phyloP scores from a whole-genome alignment of 2,888 invertebrate genomes.

The Sturmia bella region DNA sequence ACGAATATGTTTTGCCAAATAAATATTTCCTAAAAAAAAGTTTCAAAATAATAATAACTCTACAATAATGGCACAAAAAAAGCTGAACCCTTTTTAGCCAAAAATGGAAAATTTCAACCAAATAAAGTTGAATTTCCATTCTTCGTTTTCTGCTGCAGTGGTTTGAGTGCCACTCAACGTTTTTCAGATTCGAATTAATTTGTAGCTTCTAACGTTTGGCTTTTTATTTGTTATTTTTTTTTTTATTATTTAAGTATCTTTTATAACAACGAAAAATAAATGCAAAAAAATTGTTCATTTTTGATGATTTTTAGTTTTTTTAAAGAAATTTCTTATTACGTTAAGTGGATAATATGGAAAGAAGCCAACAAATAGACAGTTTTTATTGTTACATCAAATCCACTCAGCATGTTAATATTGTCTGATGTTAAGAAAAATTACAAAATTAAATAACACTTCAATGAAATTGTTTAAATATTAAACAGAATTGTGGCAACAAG shows the following conservation, averaged over 20 bases:
- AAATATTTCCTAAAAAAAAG: constrained; percentile 36
- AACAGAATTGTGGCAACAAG: background rate
- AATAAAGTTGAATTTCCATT: constrained; percentile 45
- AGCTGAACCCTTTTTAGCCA: constrained; percentile 63
- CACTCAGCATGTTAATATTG: constrained; percentile 54
- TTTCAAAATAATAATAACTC: constrained; percentile 57
- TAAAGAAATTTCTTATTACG: constrained; percentile 75
- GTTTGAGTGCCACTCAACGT: constrained; percentile 58
- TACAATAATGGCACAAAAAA: constrained; percentile 40
- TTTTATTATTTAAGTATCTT: constrained; percentile 16
- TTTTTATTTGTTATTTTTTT: constrained; percentile 21
- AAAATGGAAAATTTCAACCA: constrained; percentile 51
- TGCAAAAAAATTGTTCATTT: constrained; percentile 42
- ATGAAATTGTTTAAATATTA: constrained; percentile 10
- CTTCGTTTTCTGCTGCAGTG: constrained; percentile 48
- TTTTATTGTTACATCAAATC: constrained; percentile 74
- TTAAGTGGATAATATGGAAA: constrained; percentile 77
- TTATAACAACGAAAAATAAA: constrained; percentile 56
- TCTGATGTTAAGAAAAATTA: constrained; percentile 38
- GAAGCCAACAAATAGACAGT: constrained; percentile 73
- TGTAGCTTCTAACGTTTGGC: constrained; percentile 65
- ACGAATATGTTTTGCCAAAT: constrained; percentile 44
- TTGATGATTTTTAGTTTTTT: constrained; percentile 16
- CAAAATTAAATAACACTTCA: constrained; percentile 40
- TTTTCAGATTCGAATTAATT: constrained; percentile 72